These are phyloP conservation scores for Ectobius pallidus DNA, from an alignment of 2,888 invertebrate genomes.

Conservation along the genomic window DNA sequence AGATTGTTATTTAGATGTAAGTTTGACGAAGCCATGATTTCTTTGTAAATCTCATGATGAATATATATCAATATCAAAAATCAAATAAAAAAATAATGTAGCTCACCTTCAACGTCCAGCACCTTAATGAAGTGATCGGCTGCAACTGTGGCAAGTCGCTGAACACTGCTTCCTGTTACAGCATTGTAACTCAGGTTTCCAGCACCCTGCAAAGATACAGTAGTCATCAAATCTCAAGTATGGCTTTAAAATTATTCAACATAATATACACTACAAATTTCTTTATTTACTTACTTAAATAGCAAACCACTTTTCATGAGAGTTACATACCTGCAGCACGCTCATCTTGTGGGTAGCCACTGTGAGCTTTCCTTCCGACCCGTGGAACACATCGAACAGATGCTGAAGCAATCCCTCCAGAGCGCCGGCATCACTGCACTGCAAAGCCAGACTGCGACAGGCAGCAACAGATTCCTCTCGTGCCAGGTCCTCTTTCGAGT, in stretches of 20 bases:
- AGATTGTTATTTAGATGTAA: no score
- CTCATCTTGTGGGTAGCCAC: slow-evolving; percentile 88
- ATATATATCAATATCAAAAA: no score
- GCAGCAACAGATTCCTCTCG: slow-evolving; percentile 77
- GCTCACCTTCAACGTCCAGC: slow-evolving; percentile 74
- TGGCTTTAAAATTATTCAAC: no score
- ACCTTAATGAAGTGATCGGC: slow-evolving; percentile 74
- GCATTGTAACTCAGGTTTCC: slow-evolving; percentile 76
- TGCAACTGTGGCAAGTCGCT: slow-evolving; percentile 65
- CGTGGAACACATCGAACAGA: slow-evolving; percentile 82
- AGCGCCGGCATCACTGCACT: slow-evolving; percentile 70
- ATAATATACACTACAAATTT: no score
- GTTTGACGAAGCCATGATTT: no score
- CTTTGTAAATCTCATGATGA: no score
- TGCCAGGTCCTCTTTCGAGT: slow-evolving; percentile 82
- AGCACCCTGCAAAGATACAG: slow-evolving; percentile 60
- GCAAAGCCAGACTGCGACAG: slow-evolving; percentile 70
- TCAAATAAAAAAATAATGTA: not conserved
- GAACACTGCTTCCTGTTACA: slow-evolving; percentile 64
- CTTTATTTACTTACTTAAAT: no score
- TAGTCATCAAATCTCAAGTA: not conserved
- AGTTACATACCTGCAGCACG: slow-evolving; percentile 72
- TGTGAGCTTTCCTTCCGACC: slow-evolving; percentile 89
- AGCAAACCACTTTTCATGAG: no score
- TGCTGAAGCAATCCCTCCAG: slow-evolving; percentile 71